Evolutionary conservation across 2,797 vertebrate genomes (phyloP).

Genomic region (Tympanoctomys barrerae): DNA sequence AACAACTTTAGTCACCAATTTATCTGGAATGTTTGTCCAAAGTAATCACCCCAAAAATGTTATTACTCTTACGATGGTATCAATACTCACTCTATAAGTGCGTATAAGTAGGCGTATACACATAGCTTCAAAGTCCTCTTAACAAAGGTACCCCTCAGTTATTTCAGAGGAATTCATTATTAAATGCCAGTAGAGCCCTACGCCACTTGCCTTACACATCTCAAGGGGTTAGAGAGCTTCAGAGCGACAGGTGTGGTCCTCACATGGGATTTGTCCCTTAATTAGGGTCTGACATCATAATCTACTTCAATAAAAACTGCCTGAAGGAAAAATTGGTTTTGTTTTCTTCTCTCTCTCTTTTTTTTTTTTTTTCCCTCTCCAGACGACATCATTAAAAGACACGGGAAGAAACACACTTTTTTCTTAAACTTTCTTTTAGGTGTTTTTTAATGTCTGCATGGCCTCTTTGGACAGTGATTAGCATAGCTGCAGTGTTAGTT

Average conservation of each 20-base stretch:
- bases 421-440: conserved; percentile 25
- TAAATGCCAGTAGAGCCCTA: not conserved
- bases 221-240: not conserved
- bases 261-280: not conserved
- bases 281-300: conserved; percentile 22
- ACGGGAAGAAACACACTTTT: not conserved
- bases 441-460: conserved; percentile 12
- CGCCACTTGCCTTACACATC: not conserved
- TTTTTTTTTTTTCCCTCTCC: conserved; percentile 26
- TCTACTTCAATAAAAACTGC: conserved; percentile 39
- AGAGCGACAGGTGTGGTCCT: conserved; percentile 9
- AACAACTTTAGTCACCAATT: not conserved
- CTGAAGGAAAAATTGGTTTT: conserved; percentile 23
- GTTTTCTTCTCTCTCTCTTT: not conserved
- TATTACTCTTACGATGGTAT: not conserved
- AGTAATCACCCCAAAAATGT: not conserved
- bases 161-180: conserved; percentile 45
- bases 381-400: conserved; percentile 46
- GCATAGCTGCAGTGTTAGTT: not conserved
- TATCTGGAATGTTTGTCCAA: conserved; percentile 9
- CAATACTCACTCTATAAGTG: not conserved
- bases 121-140: conserved; percentile 15
- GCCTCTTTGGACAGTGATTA: conserved; percentile 43
- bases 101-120: not conserved
- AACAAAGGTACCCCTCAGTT: not conserved